These are phyloP conservation scores for Epirrhoe alternata DNA, from an alignment of 2,888 invertebrate species.

Conservation along the genomic window DNA sequence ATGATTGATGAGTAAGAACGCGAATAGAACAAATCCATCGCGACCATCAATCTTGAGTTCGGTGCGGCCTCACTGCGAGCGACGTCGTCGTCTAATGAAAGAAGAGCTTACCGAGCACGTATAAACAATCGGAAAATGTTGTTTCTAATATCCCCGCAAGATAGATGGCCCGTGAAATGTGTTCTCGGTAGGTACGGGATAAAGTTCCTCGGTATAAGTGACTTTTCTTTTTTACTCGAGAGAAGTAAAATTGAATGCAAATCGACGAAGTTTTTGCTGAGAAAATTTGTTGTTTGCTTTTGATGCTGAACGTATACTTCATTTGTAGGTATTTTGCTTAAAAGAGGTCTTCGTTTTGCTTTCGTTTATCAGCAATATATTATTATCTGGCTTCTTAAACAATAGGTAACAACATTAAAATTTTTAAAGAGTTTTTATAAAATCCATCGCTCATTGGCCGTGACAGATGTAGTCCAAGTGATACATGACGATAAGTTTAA, in stretches of 20 bases:
- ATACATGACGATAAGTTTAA: background rate
- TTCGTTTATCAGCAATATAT: constrained; percentile 5
- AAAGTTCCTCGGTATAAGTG: constrained; percentile 43
- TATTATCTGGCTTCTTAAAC: background rate
- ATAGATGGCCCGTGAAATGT: constrained; percentile 73
- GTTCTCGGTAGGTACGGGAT: constrained; percentile 45
- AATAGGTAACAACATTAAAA: background rate
- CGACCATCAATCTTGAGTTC: constrained; percentile 79
- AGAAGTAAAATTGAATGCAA: constrained; percentile 42
- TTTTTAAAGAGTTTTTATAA: background rate
- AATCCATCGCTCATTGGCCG: background rate
- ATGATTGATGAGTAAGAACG: constrained; percentile 82
- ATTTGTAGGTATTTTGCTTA: constrained; percentile 22
- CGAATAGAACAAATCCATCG: constrained; percentile 85
- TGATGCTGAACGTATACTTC: constrained; percentile 25
- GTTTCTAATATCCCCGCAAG: constrained; percentile 77
- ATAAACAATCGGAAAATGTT: constrained; percentile 82
- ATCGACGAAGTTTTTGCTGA: constrained; percentile 39
- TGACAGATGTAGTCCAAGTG: no score
- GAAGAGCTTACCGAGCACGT: constrained; percentile 80
- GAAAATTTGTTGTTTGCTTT: constrained; percentile 35
- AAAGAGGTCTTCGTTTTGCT: constrained; percentile 16
- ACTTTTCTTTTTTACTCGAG: constrained; percentile 43
- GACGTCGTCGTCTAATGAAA: constrained; percentile 81
- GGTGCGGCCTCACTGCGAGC: constrained; percentile 68